phyloP scores from a whole-genome alignment of 2,113 vertebrate species.

The Protomyctophum bolini region DNA sequence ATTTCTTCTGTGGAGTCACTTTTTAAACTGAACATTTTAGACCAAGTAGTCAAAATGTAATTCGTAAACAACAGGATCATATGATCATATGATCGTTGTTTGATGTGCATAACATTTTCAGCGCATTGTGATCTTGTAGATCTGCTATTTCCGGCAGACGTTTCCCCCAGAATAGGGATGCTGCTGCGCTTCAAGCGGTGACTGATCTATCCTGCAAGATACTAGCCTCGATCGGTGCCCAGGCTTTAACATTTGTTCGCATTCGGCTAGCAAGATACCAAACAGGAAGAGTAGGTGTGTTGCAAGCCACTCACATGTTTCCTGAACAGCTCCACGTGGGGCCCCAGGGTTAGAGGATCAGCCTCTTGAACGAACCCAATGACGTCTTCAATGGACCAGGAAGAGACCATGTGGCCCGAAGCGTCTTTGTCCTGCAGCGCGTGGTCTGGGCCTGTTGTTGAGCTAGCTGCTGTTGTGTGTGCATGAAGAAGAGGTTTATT shows the following conservation, averaged over 20 bases:
- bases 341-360: constrained; percentile 89
- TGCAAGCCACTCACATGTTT: constrained; percentile 86
- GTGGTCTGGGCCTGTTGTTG: constrained; percentile 89
- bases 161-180: too few species aligned
- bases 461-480: constrained; percentile 82
- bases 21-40: too few species aligned
- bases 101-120: too few species aligned
- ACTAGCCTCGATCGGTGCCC: too few species aligned
- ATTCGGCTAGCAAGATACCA: neutral
- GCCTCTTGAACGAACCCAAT: constrained; percentile 90
- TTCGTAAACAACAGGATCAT: too few species aligned
- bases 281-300: neutral
- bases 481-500: neutral
- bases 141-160: too few species aligned
- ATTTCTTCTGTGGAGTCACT: too few species aligned
- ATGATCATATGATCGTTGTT: too few species aligned
- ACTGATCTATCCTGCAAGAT: neutral
- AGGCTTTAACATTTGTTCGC: neutral
- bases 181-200: neutral
- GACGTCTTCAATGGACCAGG: constrained; percentile 95
- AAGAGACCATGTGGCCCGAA: constrained; percentile 78
- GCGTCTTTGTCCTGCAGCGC: constrained; percentile 83
- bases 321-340: constrained; percentile 91
- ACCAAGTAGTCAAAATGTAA: too few species aligned
- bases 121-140: too few species aligned